phyloP scores from a whole-genome alignment of 30 jellyfish, hydroid and myxozoan species.

The Aurelia sp. region DNA sequence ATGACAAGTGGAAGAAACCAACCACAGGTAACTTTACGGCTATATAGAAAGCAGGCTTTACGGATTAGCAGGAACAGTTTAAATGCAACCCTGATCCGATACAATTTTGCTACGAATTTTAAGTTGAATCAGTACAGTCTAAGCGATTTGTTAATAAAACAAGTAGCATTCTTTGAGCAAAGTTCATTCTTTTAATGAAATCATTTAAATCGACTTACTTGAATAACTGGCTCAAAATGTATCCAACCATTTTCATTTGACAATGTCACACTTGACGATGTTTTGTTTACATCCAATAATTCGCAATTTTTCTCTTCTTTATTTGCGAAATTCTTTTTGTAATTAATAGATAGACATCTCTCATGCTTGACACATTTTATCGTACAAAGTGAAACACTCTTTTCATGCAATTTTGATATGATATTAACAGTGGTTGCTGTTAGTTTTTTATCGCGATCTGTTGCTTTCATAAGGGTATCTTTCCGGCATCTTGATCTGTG shows the following conservation, averaged over 20 bases:
- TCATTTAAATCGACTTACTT: background rate
- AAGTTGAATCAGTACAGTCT: too few relatives aligned
- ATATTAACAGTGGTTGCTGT: background rate
- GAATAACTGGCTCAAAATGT: background rate
- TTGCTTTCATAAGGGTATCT: conserved; percentile 3
- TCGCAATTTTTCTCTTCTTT: background rate
- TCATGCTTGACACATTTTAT: background rate
- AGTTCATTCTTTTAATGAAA: too few relatives aligned
- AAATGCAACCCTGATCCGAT: too few relatives aligned
- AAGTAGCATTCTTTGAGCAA: too few relatives aligned
- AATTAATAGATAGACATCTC: background rate
- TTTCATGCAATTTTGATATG: background rate
- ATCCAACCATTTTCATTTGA: background rate
- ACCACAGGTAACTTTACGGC: too few relatives aligned
- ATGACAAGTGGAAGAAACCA: too few relatives aligned
- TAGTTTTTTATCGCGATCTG: background rate
- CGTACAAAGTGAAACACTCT: background rate
- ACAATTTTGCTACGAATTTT: too few relatives aligned
- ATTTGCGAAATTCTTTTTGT: background rate
- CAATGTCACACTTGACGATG: background rate
- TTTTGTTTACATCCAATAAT: background rate
- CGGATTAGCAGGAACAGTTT: too few relatives aligned
- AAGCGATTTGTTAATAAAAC: too few relatives aligned
- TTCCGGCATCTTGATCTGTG: background rate
- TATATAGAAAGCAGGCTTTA: too few relatives aligned